Evolutionary conservation across 2,113 vertebrate genomes (phyloP).

Genomic region (Sialia sialis): DNA sequence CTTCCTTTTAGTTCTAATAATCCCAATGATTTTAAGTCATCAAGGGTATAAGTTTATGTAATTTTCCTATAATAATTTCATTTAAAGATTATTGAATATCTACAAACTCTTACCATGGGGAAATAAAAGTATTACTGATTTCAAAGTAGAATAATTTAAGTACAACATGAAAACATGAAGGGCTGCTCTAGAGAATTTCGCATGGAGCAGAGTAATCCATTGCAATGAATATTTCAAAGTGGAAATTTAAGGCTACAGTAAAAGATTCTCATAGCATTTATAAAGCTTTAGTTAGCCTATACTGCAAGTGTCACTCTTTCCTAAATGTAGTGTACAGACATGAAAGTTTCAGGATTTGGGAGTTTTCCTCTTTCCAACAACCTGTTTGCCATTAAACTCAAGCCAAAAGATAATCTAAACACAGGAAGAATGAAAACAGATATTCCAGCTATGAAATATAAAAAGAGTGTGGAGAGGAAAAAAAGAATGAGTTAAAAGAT

Average conservation of each 20-base stretch:
- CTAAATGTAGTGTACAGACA: background rate
- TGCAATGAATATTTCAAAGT: constrained; percentile 52
- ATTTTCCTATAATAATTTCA: constrained; percentile 29
- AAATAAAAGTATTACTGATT: constrained; percentile 39
- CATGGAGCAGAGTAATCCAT: background rate
- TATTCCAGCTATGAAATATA: background rate
- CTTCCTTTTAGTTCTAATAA: background rate
- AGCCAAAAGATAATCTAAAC: background rate
- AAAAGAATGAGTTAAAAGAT: background rate
- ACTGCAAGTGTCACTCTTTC: background rate
- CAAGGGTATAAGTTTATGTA: background rate
- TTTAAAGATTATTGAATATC: constrained; percentile 21
- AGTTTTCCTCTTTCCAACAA: background rate
- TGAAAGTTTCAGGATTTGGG: background rate
- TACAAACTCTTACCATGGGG: background rate
- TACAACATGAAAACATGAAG: background rate
- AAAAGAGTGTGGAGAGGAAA: background rate
- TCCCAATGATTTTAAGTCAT: background rate
- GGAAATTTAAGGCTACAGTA: constrained; percentile 20
- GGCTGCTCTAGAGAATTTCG: constrained; percentile 22
- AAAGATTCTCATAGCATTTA: background rate
- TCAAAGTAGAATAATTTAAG: constrained; percentile 9
- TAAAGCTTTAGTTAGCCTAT: background rate
- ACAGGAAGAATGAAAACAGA: background rate
- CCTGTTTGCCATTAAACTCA: background rate